A percentile compares a stretch with the other conserved stretches of the same genome.
phyloP scores from a whole-genome alignment of 1,140 invertebrate species.

The Trichonephila clavipes region DNA sequence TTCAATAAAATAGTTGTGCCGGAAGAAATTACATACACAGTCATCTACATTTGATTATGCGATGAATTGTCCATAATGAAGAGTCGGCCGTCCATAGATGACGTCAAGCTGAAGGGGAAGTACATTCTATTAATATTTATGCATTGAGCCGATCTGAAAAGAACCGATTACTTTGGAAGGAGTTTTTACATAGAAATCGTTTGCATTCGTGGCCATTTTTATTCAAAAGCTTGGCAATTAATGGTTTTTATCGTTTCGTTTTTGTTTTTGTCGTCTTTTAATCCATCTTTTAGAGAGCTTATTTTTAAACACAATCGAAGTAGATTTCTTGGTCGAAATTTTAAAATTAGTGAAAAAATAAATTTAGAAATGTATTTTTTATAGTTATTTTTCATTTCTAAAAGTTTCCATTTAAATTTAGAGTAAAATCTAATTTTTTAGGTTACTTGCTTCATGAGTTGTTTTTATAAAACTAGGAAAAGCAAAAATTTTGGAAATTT shows the following conservation, averaged over 20 bases:
- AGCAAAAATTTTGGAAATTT: not conserved
- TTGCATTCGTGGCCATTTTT: not conserved
- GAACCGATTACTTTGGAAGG: too few relatives aligned
- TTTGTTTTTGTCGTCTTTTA: not conserved
- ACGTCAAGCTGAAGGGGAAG: slow-evolving; percentile 48
- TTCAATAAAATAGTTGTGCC: slow-evolving; percentile 37
- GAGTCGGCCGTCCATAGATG: slow-evolving; percentile 69
- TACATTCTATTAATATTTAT: not conserved
- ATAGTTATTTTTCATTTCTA: not conserved
- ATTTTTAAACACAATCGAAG: too few relatives aligned
- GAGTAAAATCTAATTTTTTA: not conserved
- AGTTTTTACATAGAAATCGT: not conserved
- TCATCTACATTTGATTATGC: slow-evolving; percentile 45
- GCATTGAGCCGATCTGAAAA: too few relatives aligned
- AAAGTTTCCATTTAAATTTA: not conserved
- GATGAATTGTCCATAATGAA: slow-evolving; percentile 37
- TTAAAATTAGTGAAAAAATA: too few relatives aligned
- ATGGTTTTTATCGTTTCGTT: not conserved
- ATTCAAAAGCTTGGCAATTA: not conserved
- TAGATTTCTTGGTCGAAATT: too few relatives aligned
- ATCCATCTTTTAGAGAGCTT: not conserved
- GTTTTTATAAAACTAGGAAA: not conserved
- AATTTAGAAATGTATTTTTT: not conserved
- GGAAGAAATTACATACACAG: slow-evolving; percentile 5
- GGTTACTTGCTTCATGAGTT: not conserved